These are phyloP conservation scores for Rhorus exstirpatorius DNA, from an alignment of 2,888 invertebrate species.

Conservation along the genomic window DNA sequence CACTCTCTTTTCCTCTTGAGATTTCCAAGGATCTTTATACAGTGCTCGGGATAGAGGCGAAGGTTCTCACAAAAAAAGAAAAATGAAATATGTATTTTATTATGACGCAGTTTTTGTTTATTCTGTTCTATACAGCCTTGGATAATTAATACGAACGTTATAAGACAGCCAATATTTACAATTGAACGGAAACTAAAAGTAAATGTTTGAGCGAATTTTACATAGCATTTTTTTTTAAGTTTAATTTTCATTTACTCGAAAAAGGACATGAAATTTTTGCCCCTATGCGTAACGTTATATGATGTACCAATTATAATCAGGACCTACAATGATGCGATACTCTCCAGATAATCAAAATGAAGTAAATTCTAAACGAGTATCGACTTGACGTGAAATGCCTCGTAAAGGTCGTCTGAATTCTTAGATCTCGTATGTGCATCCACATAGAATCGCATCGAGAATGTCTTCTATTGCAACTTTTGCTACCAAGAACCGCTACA, in stretches of 20 bases:
- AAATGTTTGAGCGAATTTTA: neutral
- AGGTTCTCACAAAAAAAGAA: neutral
- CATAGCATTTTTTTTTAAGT: too few species aligned
- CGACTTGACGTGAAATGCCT: too few species aligned
- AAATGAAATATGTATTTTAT: neutral
- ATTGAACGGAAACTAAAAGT: too few species aligned
- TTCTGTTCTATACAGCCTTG: neutral
- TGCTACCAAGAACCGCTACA: neutral
- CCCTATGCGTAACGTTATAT: too few species aligned
- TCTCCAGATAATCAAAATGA: too few species aligned
- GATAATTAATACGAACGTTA: neutral
- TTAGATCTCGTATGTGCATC: neutral
- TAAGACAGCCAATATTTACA: too few species aligned
- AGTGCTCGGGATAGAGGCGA: neutral
- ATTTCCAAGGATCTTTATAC: neutral
- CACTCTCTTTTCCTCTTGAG: conserved; percentile 19
- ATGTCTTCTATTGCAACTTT: conserved; percentile 29
- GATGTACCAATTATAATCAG: too few species aligned
- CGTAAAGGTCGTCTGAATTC: neutral
- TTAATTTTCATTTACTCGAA: too few species aligned
- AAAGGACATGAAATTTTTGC: too few species aligned
- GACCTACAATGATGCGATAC: too few species aligned
- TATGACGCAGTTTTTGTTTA: neutral
- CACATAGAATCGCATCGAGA: conserved; percentile 1
- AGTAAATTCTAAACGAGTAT: too few species aligned